Evolutionary conservation across 1,140 invertebrate species (phyloP).

Genomic region (Bombus waltoni): DNA sequence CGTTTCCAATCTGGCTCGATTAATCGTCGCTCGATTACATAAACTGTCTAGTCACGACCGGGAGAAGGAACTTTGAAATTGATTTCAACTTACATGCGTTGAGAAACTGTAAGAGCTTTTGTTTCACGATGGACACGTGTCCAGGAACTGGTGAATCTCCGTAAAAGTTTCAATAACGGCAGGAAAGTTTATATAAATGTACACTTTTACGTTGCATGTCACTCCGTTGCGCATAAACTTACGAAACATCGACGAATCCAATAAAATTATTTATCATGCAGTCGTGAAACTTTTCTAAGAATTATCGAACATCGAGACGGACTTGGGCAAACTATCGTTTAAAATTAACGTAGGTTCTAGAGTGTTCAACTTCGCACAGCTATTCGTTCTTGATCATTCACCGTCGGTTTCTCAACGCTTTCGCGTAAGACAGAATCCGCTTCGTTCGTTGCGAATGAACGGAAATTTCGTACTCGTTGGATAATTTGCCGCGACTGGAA

Average conservation of each 20-base stretch:
- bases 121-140: not conserved
- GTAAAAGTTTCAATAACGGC: not conserved
- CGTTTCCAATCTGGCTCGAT: not conserved
- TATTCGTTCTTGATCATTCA: not conserved
- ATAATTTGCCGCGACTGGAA: too few relatives aligned
- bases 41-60: slow-evolving; percentile 10
- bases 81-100: not conserved
- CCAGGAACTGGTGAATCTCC: not conserved
- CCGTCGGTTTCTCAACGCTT: not conserved
- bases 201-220: too few relatives aligned
- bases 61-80: not conserved
- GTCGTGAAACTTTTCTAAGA: not conserved
- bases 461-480: not conserved
- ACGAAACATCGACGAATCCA: not conserved
- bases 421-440: not conserved
- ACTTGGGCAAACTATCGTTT: not conserved
- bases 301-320: not conserved
- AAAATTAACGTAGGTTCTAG: not conserved
- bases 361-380: not conserved
- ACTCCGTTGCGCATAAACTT: not conserved
- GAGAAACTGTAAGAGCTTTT: not conserved
- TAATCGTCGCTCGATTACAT: slow-evolving; percentile 3
- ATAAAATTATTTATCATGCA: not conserved
- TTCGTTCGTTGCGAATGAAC: too few relatives aligned
- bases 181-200: not conserved